Evolutionary conservation across 2,797 vertebrate genomes (phyloP), one percentile per base, ranked within the genome.

Genomic region (Phylloscopus collybita): DNA sequence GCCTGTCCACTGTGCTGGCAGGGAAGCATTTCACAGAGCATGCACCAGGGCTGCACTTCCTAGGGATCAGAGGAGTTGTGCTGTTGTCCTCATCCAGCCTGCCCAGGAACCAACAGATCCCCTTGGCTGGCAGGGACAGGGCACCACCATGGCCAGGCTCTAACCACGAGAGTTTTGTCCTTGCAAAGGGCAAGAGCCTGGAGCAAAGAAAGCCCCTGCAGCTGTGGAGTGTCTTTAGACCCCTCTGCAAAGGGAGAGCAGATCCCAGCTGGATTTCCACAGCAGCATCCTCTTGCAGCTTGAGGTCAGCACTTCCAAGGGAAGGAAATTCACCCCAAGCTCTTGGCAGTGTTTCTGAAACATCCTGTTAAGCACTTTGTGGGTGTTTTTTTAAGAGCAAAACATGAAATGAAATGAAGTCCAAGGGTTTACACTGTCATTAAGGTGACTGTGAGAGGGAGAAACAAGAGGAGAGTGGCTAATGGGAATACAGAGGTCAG

Each of bases 271-370:
- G 47, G 64, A 75, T 85, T 71, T 61, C 71, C 60, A 62, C 23
- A 38, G 83, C 66, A 81, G 53, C 25, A 42, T 65, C 60, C 54
- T 72, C 85, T 72, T 89, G 38, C 80, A 93, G 56, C 49, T 42
- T 11, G 1, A 89, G 50, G 66, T 80, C 38, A 11, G 80, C 70
- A 16, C 45, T 92, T 95, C 74, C 91, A 89, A 95, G 23, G 14
- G 45, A 85, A 92, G 25, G 34, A 83, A 94, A 88, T 69, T 69
- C 67, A 85, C 50, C 83, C 90, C 4, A 4, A 85, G 78, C 45
- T 87, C 82, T 73, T 86, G 89, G 93, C 56, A 84, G 64, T 4
- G 0, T 73, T 91, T 93, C 90, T 73, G 87, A 95, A 94, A 90
- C 73, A 93, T 81, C 66, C 51, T 83, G 59, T 88, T 93, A 92